phyloP scores from a whole-genome alignment of 2,113 vertebrate genomes.

The Promerops cafer region DNA sequence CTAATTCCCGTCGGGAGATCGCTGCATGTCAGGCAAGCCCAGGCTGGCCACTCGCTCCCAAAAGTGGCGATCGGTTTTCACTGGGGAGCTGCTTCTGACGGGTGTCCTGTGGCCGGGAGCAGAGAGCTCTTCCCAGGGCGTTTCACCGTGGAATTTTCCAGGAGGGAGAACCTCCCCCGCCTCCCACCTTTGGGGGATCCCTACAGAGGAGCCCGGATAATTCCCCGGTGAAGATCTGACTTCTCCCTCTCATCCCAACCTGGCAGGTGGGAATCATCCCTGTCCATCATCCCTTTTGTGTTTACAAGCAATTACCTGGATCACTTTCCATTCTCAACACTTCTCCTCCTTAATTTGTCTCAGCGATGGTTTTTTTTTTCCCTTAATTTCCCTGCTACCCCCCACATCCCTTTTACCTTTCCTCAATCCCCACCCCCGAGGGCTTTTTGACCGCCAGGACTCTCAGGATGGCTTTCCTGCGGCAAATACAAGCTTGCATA shows the following conservation, averaged over 20 bases:
- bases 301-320: not conserved
- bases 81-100: not conserved
- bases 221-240: not conserved
- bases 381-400: not conserved
- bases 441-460: not conserved
- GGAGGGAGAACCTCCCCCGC: not conserved
- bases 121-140: not conserved
- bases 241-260: not conserved
- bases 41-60: not conserved
- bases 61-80: not conserved
- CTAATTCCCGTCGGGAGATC: accelerated
- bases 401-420: not conserved
- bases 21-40: not conserved
- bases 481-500: not conserved
- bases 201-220: accelerated
- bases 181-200: not conserved
- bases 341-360: not conserved
- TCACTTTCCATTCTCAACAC: not conserved
- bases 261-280: not conserved
- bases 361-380: accelerated
- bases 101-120: not conserved
- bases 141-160: not conserved
- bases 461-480: not conserved
- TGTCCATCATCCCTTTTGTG: not conserved
- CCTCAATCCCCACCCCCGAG: not conserved